A percentile compares a stretch with the other conserved stretches of the same genome.
These are phyloP conservation scores for Trichomalopsis sarcophagae DNA, from an alignment of 1,140 invertebrate genomes.

Conservation along the genomic window DNA sequence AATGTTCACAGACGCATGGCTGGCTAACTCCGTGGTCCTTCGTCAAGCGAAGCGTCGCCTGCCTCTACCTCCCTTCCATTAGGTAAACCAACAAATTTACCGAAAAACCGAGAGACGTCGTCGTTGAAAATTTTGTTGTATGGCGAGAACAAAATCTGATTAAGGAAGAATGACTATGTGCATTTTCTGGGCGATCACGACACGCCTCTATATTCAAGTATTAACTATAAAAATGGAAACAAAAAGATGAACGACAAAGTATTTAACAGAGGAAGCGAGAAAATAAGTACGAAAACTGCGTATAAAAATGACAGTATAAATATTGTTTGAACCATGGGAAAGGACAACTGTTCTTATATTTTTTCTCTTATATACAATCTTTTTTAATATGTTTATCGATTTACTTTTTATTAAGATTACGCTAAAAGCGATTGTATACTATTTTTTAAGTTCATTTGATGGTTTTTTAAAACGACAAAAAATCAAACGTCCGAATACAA, in stretches of 20 bases:
- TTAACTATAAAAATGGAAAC: conserved; percentile 8
- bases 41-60: conserved; percentile 75
- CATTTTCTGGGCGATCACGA: conserved; percentile 14
- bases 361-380: conserved; percentile 28
- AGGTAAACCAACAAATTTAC: conserved; percentile 61
- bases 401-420: conserved; percentile 19
- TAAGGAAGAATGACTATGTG: conserved; percentile 23
- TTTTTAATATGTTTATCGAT: conserved; percentile 40
- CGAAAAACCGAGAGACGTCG: conserved; percentile 40
- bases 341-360: conserved; percentile 32
- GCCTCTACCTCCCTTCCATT: conserved; percentile 75
- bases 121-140: conserved; percentile 35
- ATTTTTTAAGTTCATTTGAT: conserved; percentile 21
- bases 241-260: background rate
- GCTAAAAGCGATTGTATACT: conserved; percentile 15
- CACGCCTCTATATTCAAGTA: conserved; percentile 30
- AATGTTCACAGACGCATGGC: conserved; percentile 77
- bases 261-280: background rate
- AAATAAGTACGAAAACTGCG: background rate
- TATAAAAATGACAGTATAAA: background rate
- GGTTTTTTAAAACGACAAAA: conserved; percentile 15
- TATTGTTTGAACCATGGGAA: background rate
- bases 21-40: conserved; percentile 75
- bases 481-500: conserved; percentile 27
- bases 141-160: conserved; percentile 30